These are phyloP conservation scores for Drosophila limbata DNA, from an alignment of 2,888 invertebrate species.

Conservation along the genomic window DNA sequence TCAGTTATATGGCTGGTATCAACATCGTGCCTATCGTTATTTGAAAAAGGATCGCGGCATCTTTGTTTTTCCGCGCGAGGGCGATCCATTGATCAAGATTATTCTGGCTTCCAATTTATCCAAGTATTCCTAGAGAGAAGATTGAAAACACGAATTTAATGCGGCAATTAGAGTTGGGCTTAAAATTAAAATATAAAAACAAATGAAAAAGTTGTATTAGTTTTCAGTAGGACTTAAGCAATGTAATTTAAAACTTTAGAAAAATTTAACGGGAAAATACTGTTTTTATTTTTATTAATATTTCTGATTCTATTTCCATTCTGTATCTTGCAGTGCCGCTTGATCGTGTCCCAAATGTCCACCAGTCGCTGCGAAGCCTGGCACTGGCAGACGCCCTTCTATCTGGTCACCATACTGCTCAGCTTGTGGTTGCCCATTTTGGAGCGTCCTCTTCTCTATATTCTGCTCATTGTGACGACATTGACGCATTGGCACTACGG, in stretches of 20 bases:
- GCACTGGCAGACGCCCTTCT: conserved; percentile 85
- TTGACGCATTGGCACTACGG: conserved; percentile 96
- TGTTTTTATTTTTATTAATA: neutral
- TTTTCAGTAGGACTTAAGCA: too few species aligned
- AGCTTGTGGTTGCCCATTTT: conserved; percentile 84
- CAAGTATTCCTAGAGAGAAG: too few species aligned
- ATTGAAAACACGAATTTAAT: too few species aligned
- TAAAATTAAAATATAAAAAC: too few species aligned
- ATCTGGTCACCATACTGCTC: conserved; percentile 73
- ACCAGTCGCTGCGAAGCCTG: conserved; percentile 94
- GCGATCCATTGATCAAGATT: conserved; percentile 58
- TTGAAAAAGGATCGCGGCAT: conserved; percentile 57
- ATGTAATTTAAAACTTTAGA: too few species aligned
- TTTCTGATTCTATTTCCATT: conserved; percentile 52
- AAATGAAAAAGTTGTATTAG: neutral
- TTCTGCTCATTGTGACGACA: conserved; percentile 90
- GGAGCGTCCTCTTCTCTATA: conserved; percentile 90
- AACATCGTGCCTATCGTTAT: conserved; percentile 59
- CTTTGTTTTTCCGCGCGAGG: conserved; percentile 65
- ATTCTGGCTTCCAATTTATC: conserved; percentile 23
- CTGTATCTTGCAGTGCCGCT: conserved; percentile 91
- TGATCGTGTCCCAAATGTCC: conserved; percentile 99
- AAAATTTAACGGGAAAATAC: too few species aligned
- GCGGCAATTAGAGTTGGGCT: too few species aligned
- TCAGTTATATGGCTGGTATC: conserved; percentile 74